Base-by-base conservation (phyloP, 2,888 invertebrate species). In the Gasteruption jaculator region DNA sequence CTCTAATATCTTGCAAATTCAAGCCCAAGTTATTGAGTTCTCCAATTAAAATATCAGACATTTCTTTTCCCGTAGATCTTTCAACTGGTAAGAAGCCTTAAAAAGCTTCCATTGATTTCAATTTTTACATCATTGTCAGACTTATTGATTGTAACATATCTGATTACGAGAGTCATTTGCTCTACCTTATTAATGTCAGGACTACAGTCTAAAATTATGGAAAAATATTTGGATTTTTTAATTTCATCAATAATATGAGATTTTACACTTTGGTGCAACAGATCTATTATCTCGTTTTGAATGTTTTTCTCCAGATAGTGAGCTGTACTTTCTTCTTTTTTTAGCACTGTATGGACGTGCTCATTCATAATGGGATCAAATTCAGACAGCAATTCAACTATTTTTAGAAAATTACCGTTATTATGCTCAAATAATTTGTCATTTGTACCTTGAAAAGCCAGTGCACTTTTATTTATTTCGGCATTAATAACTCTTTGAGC, bases 201-300 rank as follows among this genome's bases (percentile, higher is more conserved):
- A 26, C 54, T 56, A 36, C 52, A 53, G 42, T 56, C 57, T 22
- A 56, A 46, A 30, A 54, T 49, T 30, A 58, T 57, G 16, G 49
- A 53, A 42, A 45, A 56, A 49, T 56, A 57, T 41, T 53, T 52
- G 11, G 45, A 29, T 26, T 36, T 18, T 38, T 35, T 34, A 21
- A 49, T 31, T 19, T 36, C 32, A 3, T 36, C 18, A 10, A 49
- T 16, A 41, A 52, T 41, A 33, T 38, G 32, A 3, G 45, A 29
- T 33, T 30, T 41, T 35, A 52, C 30, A 26, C 25, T 38, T 15
- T 31, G 25, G 21, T 24, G 34, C 22, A 50, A 31, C 15, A 48
- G 22, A 21, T 42, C 11, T 16, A 52, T 41, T n/a, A 52, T 46
- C 46, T 46, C 41, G 35, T 49, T 51, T 41, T 51, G 49, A 35